Evolutionary conservation across 2,113 vertebrate species (phyloP).

Genomic region (Bubo bubo): DNA sequence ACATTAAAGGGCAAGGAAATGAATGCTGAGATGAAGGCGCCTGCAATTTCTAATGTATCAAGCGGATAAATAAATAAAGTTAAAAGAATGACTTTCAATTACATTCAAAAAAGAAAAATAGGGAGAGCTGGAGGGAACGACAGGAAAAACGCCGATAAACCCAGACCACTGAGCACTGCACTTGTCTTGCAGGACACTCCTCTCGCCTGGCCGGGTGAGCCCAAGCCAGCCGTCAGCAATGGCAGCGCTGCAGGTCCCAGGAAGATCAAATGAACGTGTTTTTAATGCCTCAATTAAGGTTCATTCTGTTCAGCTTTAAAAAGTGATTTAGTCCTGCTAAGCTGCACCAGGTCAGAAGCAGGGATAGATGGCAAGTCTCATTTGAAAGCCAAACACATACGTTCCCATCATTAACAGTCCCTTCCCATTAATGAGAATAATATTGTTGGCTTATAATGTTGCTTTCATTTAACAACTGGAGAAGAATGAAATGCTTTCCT

Average conservation of each 20-base stretch:
- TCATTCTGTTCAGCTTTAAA: conserved; percentile 51
- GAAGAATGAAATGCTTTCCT: conserved; percentile 32
- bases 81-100: conserved; percentile 46
- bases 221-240: background rate
- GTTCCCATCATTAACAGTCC: conserved; percentile 58
- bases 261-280: background rate
- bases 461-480: conserved; percentile 19
- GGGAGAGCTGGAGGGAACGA: background rate
- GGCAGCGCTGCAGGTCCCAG: background rate
- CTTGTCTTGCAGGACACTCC: background rate
- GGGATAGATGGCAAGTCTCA: conserved; percentile 28
- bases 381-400: conserved; percentile 31
- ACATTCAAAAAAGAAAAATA: background rate
- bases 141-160: background rate
- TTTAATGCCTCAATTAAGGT: conserved; percentile 71
- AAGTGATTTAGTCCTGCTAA: conserved; percentile 52
- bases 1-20: conserved; percentile 32
- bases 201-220: background rate
- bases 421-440: conserved; percentile 50
- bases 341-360: conserved; percentile 28
- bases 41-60: background rate
- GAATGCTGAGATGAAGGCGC: conserved; percentile 19
- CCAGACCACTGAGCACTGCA: background rate
- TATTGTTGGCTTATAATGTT: conserved; percentile 1
- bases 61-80: conserved; percentile 33